Percentiles rank a stretch among this genome's conserved stretches.
Conservation (phyloP, 2,888 invertebrate species). For the Hypena proboscidalis region DNA sequence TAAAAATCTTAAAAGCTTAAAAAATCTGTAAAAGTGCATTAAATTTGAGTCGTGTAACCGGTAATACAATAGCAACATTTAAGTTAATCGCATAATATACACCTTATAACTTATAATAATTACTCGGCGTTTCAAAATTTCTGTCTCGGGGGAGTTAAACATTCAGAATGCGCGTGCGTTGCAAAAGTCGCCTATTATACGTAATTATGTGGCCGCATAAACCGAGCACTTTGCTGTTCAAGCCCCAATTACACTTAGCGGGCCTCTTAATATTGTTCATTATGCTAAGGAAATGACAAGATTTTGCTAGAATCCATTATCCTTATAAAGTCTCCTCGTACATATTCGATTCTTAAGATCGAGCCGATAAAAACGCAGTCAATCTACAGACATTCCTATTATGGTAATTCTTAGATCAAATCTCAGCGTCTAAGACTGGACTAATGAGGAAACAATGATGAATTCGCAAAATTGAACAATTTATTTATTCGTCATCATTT, state of each 20-base stretch:
- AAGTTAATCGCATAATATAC: slow-evolving; percentile 58
- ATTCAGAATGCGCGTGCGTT: slow-evolving; percentile 74
- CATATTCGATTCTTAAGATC: slow-evolving; percentile 31
- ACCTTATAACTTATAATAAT: slow-evolving; percentile 62
- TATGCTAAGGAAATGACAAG: slow-evolving; percentile 77
- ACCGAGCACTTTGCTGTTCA: slow-evolving; percentile 74
- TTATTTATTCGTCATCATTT: neutral
- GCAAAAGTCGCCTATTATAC: slow-evolving; percentile 79
- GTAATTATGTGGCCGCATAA: slow-evolving; percentile 80
- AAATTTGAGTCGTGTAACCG: slow-evolving; percentile 14
- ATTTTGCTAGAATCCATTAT: slow-evolving; percentile 74
- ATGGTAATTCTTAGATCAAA: slow-evolving; percentile 42
- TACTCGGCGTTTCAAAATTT: slow-evolving; percentile 70
- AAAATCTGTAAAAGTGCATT: slow-evolving; percentile 4
- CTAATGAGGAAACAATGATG: slow-evolving; percentile 5
- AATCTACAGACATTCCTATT: slow-evolving; percentile 44
- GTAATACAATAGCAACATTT: slow-evolving; percentile 47
- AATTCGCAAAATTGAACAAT: slow-evolving; percentile 4
- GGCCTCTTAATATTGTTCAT: slow-evolving; percentile 80
- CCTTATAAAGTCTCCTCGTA: slow-evolving; percentile 54
- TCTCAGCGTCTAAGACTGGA: slow-evolving; percentile 19
- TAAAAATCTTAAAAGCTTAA: slow-evolving; percentile 1
- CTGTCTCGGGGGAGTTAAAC: slow-evolving; percentile 68
- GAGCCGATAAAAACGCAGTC: slow-evolving; percentile 41
- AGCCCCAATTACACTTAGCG: slow-evolving; percentile 77